Conservation (phyloP, 2,888 invertebrate genomes). For the Phorcus lineatus region DNA sequence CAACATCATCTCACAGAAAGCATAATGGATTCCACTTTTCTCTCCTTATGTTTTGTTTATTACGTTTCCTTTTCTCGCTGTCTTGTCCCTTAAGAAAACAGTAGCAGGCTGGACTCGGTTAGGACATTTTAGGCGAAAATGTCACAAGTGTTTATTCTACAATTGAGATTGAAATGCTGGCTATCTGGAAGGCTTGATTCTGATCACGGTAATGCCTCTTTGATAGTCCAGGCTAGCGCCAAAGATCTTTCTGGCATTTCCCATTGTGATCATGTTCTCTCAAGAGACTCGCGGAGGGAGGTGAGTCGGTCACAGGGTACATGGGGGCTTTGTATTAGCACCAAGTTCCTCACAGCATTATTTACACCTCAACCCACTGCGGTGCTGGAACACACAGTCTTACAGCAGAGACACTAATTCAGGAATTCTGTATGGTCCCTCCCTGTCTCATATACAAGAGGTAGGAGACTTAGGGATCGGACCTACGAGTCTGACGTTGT, state of each 20-base stretch:
- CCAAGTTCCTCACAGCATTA: neutral
- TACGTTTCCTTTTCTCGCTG: neutral
- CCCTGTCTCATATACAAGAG: too few relatives aligned
- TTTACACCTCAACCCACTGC: neutral
- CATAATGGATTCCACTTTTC: neutral
- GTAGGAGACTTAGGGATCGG: too few relatives aligned
- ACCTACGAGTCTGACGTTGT: too few relatives aligned
- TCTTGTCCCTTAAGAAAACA: slow-evolving; percentile 20
- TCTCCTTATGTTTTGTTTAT: slow-evolving; percentile 9
- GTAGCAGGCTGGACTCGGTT: neutral
- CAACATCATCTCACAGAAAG: neutral
- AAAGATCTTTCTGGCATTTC: slow-evolving; percentile 18
- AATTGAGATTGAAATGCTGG: slow-evolving; percentile 23
- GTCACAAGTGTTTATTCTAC: slow-evolving; percentile 24
- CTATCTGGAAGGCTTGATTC: slow-evolving; percentile 6
- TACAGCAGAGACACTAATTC: neutral
- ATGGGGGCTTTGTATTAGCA: slow-evolving; percentile 4
- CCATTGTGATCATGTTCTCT: slow-evolving; percentile 9
- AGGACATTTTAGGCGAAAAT: slow-evolving; percentile 23
- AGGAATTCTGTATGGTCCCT: too few relatives aligned
- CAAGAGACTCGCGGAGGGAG: neutral
- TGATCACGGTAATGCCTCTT: slow-evolving; percentile 25
- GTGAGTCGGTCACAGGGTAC: slow-evolving; percentile 3
- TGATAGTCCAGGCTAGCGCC: slow-evolving; percentile 20
- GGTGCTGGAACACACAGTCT: neutral